phyloP scores from a whole-genome alignment of 2,797 vertebrate genomes.

The Premnoplex brunnescens region DNA sequence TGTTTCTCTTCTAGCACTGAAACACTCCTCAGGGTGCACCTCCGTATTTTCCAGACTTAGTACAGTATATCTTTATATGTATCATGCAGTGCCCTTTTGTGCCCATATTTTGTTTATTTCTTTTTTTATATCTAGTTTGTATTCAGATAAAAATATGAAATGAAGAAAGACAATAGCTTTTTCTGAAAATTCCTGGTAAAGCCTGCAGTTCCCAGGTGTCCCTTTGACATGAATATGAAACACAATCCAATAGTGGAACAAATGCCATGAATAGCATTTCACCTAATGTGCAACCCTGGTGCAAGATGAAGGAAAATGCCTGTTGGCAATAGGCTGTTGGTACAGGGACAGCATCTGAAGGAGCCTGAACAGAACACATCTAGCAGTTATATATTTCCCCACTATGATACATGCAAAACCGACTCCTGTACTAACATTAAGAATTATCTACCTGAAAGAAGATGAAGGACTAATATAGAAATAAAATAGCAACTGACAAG shows the following conservation, averaged over 20 bases:
- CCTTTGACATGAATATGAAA: slow-evolving; percentile 8
- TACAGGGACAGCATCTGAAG: background rate
- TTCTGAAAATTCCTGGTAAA: slow-evolving; percentile 17
- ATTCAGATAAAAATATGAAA: slow-evolving; percentile 10
- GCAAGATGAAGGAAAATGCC: background rate
- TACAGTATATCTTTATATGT: background rate
- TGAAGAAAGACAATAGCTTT: slow-evolving; percentile 9
- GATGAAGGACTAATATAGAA: background rate
- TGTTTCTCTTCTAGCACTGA: background rate
- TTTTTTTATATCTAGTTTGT: slow-evolving; percentile 2
- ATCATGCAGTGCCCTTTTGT: background rate
- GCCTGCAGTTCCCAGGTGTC: background rate
- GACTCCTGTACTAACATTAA: background rate
- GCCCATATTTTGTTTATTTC: background rate
- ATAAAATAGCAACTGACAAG: background rate
- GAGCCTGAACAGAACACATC: background rate
- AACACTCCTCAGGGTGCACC: background rate
- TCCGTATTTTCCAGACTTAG: background rate
- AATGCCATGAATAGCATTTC: background rate
- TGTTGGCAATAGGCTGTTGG: background rate
- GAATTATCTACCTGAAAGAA: background rate
- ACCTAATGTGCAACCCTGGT: background rate
- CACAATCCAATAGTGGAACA: background rate
- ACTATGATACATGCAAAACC: background rate
- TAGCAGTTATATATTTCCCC: background rate